Conservation (phyloP, 2,888 invertebrate species). For the Cosmia trapezina region DNA sequence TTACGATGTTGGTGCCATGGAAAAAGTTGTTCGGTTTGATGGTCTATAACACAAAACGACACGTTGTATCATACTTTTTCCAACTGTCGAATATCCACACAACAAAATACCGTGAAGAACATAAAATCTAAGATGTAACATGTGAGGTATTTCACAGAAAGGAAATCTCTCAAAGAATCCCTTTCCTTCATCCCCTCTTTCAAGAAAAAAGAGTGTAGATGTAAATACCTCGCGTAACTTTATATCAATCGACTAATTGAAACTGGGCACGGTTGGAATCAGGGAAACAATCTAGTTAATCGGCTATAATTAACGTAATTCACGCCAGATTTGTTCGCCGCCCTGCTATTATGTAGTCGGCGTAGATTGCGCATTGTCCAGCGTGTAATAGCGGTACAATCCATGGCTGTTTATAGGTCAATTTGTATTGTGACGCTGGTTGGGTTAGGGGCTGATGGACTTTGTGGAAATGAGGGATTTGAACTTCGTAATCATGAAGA, state of each 20-base stretch:
- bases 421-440: conserved; percentile 19
- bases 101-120: background rate
- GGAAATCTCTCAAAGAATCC: conserved; percentile 16
- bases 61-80: background rate
- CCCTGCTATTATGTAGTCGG: conserved; percentile 31
- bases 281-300: conserved; percentile 62
- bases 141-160: conserved; percentile 31
- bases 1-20: no score
- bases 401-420: conserved; percentile 36
- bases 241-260: conserved; percentile 61
- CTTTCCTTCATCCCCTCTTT: background rate
- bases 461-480: conserved; percentile 14
- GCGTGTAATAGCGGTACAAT: conserved; percentile 2
- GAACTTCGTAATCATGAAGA: background rate
- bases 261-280: conserved; percentile 54
- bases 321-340: conserved; percentile 46
- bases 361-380: conserved; percentile 48
- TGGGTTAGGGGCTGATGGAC: background rate
- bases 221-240: conserved; percentile 31
- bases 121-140: conserved; percentile 11
- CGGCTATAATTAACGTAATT: conserved; percentile 58
- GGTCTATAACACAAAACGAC: no score
- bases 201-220: conserved; percentile 18
- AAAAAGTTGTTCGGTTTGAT: no score
- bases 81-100: background rate